A percentile compares a stretch with the other conserved stretches of the same genome.
These are phyloP conservation scores for Serinus canaria DNA, from an alignment of 2,113 vertebrate species.

Conservation along the genomic window DNA sequence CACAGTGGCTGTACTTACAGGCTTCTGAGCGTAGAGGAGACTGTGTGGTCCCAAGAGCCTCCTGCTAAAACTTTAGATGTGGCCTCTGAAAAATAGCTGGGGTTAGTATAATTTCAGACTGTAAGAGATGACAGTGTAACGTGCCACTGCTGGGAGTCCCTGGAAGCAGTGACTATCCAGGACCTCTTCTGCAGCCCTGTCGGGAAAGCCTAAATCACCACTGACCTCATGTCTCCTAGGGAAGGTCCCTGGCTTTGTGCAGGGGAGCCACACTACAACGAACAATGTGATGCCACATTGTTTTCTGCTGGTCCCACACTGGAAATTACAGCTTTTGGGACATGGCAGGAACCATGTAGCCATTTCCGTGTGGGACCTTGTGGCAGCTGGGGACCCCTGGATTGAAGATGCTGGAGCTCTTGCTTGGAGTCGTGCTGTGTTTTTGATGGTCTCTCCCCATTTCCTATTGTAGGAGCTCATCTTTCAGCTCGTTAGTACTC, in stretches of 20 bases:
- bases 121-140: background rate
- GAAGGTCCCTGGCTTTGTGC: background rate
- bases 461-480: background rate
- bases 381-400: background rate
- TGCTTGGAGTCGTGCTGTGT: background rate
- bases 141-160: background rate
- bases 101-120: background rate
- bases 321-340: background rate
- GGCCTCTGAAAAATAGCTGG: background rate
- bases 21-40: background rate
- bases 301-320: background rate
- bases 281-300: rapidly evolving
- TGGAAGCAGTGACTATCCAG: background rate
- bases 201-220: background rate
- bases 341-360: rapidly evolving
- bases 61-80: background rate
- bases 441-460: background rate
- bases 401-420: background rate
- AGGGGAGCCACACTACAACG: background rate
- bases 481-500: background rate
- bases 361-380: background rate
- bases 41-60: background rate
- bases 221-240: background rate
- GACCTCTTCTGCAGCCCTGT: background rate
- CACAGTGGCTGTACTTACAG: background rate